A percentile compares a stretch with the other conserved stretches of the same genome.
Conservation (phyloP, 2,113 vertebrate species). For the Gadus macrocephalus region DNA sequence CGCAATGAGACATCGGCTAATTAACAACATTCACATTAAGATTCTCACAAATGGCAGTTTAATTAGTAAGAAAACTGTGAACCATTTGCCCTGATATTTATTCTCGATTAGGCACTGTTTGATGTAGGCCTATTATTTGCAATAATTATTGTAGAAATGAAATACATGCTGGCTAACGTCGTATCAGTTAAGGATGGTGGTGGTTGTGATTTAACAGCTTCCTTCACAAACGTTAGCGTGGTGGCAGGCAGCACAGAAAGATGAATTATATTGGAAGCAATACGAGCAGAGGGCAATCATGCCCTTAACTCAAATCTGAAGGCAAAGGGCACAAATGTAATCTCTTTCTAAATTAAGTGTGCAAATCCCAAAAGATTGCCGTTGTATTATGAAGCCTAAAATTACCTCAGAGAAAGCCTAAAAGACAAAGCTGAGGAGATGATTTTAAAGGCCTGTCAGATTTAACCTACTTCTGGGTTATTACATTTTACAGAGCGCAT, state of each 20-base stretch:
- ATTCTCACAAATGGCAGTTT: constrained; percentile 26
- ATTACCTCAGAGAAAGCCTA: constrained; percentile 41
- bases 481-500: background rate
- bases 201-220: too few relatives aligned
- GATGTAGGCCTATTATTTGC: too few relatives aligned
- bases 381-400: constrained; percentile 61
- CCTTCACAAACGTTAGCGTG: too few relatives aligned
- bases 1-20: constrained; percentile 24
- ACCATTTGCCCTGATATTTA: background rate
- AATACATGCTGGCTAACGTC: too few relatives aligned
- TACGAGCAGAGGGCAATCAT: background rate
- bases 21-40: constrained; percentile 19
- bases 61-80: constrained; percentile 31
- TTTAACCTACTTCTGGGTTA: constrained; percentile 46
- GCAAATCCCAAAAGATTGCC: constrained; percentile 56
- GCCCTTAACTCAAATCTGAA: constrained; percentile 23
- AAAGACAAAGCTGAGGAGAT: constrained; percentile 25
- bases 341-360: constrained; percentile 56
- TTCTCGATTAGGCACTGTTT: too few relatives aligned
- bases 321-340: constrained; percentile 43
- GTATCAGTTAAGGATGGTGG: too few relatives aligned
- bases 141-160: too few relatives aligned
- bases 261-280: too few relatives aligned
- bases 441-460: constrained; percentile 28
- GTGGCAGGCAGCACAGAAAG: constrained; percentile 3